Percentiles rank a stretch among this genome's conserved stretches.
phyloP scores from a whole-genome alignment of 2,113 vertebrate genomes.

The Capra hircus region DNA sequence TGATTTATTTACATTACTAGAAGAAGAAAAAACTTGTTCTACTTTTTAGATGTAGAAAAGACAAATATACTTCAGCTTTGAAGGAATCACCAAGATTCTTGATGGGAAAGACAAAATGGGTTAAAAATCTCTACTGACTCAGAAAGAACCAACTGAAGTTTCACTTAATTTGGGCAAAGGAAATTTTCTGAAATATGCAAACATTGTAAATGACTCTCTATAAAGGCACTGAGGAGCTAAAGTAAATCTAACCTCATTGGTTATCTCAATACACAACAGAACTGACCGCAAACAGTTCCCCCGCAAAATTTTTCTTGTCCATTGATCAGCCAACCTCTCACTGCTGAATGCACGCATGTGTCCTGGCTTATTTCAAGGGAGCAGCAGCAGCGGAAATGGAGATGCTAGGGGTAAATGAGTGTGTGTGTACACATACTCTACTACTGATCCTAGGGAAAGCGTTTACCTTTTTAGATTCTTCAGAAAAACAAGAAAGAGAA shows the following conservation, averaged over 20 bases:
- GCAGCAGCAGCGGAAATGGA: rapidly evolving
- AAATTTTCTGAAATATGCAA: background rate
- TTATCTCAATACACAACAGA: background rate
- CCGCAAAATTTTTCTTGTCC: background rate
- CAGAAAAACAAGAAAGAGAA: background rate
- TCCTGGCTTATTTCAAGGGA: background rate
- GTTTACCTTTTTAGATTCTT: background rate
- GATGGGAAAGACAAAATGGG: background rate
- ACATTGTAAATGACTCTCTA: background rate
- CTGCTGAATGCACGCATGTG: background rate
- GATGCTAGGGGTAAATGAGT: background rate
- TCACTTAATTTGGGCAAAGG: background rate
- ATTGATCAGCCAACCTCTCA: background rate
- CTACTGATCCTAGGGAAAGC: background rate
- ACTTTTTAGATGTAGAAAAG: background rate
- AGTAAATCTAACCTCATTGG: background rate
- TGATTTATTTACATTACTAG: background rate
- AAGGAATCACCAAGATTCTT: background rate
- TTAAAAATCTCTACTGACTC: background rate
- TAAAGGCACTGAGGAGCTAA: background rate
- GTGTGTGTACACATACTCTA: background rate
- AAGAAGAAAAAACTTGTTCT: background rate
- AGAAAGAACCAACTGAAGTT: background rate
- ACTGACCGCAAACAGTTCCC: background rate
- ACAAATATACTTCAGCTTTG: background rate